Percentiles rank a stretch among this genome's conserved stretches.
These are phyloP conservation scores for Fregata magnificens DNA, from an alignment of 2,113 vertebrate species.

Conservation along the genomic window DNA sequence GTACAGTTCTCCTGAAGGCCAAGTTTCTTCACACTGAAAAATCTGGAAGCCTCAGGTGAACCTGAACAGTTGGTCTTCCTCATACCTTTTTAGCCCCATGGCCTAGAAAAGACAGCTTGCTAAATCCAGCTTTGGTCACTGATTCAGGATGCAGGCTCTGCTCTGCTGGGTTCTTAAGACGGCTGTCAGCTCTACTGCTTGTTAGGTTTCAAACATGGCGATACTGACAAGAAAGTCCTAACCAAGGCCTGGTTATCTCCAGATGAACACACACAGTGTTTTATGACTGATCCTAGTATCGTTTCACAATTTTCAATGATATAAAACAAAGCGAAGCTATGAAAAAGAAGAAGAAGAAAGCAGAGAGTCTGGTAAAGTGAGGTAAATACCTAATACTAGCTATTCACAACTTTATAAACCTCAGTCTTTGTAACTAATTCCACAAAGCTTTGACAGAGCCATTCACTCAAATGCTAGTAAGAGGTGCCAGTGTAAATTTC, in stretches of 20 bases:
- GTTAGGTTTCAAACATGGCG: background rate
- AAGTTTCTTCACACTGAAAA: background rate
- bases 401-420: background rate
- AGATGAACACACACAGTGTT: background rate
- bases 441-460: background rate
- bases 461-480: background rate
- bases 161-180: background rate
- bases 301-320: background rate
- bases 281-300: background rate
- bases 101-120: background rate
- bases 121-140: background rate
- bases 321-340: background rate
- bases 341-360: background rate
- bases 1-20: background rate
- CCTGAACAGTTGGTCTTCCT: background rate
- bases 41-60: background rate
- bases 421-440: background rate
- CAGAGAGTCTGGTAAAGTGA: background rate
- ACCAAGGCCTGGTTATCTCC: background rate
- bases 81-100: rapidly evolving
- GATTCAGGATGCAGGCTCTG: background rate
- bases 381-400: background rate
- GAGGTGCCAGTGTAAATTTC: background rate
- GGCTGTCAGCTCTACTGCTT: background rate
- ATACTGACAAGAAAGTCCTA: background rate